Base-by-base conservation (phyloP, 2,888 invertebrate species). In the Hedychridium roseum region DNA sequence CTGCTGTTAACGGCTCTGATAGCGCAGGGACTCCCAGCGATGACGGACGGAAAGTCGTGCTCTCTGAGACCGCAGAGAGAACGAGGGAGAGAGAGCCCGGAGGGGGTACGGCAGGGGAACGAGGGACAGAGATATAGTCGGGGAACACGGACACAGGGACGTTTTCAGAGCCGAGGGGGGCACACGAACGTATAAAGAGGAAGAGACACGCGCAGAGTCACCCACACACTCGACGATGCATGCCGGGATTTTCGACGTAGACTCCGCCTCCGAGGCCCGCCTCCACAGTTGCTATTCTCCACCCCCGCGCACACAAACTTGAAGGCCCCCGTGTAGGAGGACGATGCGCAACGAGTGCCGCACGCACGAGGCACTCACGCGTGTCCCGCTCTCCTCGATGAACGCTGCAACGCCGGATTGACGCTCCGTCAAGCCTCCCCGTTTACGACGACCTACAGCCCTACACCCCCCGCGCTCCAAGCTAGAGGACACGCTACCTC, bases 1-100 rank as follows among this genome's bases (percentile, higher is more conserved):
- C 75, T 74, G 74, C 70, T 70, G 74, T 76, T 76, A 73, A 76
- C 73, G 67, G 57, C 60, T 69, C 70, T 64, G 72, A 71, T 70
- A 71, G 70, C 60, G 64, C 68, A 57, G 64, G 60, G 56, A 66
- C 65, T 63, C 66, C 62, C 63, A 60, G 66, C 68, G 71, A 70
- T 68, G 70, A 72, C 71, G 71, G 69, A 63, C 71, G 66, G n/a
- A 66, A 68, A 66, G 60, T 63, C 61, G 57, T 44, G 53, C 35
- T n/a, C 43, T 46, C 42, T 37, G 18, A 37, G 46, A 44, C 42
- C 35, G 50, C 35, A 43, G 38, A 50, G 44, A 42, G 50, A 28
- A 41, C 42, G 41, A 50, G 50, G 43, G 51, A 44, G 35, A 39
- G 44, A 40, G 28, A 34, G 43, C 38, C 17, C 32, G 34, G 41